Evolutionary conservation across 2,113 vertebrate genomes (phyloP).

Genomic region (Henicopernis longicauda): DNA sequence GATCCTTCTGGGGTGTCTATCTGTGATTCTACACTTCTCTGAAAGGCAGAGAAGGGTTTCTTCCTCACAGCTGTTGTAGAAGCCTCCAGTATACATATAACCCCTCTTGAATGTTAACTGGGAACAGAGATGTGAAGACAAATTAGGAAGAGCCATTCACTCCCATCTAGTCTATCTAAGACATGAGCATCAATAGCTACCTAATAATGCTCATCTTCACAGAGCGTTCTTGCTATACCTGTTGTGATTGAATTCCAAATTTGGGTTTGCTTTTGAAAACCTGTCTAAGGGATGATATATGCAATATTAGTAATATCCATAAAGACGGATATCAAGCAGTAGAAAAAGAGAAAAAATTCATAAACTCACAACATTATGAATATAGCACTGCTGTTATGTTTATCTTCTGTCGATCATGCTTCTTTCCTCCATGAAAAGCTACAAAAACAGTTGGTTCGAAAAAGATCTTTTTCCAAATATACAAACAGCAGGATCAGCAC

Average conservation of each 20-base stretch:
- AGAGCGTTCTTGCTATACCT: not conserved
- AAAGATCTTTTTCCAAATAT: not conserved
- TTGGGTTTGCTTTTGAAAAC: not conserved
- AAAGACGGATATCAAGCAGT: not conserved
- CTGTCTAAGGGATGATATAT: not conserved
- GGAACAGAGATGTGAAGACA: not conserved
- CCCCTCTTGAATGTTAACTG: not conserved
- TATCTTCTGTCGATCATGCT: not conserved
- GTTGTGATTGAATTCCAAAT: not conserved
- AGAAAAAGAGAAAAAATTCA: not conserved
- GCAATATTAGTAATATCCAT: not conserved
- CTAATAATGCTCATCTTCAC: not conserved
- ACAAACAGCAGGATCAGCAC: not conserved
- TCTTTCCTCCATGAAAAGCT: not conserved
- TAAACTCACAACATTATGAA: not conserved
- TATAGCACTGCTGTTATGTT: not conserved
- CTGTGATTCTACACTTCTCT: not conserved
- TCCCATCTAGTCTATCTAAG: not conserved
- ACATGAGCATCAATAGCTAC: not conserved
- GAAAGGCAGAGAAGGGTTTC: not conserved
- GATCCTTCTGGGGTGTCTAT: not conserved
- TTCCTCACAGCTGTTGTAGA: not conserved
- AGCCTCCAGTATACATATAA: not conserved
- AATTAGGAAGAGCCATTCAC: not conserved
- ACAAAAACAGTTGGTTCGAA: not conserved